Percentiles rank a stretch among this genome's conserved stretches.
These are phyloP conservation scores for Rhynchonycteris naso DNA, from an alignment of 2,797 vertebrate genomes.

Conservation along the genomic window DNA sequence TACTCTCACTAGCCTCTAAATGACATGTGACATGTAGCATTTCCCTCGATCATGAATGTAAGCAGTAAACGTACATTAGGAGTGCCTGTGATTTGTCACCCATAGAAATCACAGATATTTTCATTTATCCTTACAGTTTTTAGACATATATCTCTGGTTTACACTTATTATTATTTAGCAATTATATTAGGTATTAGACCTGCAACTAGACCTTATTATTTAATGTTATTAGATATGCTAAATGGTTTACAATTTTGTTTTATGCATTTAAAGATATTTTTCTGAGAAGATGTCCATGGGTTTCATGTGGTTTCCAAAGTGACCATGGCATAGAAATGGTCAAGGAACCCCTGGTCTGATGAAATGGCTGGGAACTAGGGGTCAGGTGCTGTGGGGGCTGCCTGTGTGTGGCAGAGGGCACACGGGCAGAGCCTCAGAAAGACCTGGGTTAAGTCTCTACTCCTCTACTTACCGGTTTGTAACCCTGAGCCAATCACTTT, in stretches of 20 bases:
- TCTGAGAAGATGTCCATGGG: not conserved
- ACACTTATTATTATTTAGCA: not conserved
- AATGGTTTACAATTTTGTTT: not conserved
- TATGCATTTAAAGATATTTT: not conserved
- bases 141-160: not conserved
- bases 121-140: not conserved
- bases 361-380: not conserved
- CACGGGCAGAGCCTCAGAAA: not conserved
- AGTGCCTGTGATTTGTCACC: not conserved
- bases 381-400: not conserved
- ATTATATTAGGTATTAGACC: not conserved
- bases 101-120: not conserved
- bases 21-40: not conserved
- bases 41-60: not conserved
- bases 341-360: not conserved
- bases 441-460: not conserved
- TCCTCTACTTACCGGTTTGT: not conserved
- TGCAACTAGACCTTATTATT: not conserved
- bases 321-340: not conserved
- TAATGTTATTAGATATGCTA: not conserved
- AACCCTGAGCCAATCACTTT: not conserved
- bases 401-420: accelerated
- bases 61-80: not conserved
- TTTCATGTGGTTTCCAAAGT: not conserved
- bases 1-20: not conserved